Base-by-base conservation (phyloP, 2,113 vertebrate species). In the Perognathus longimembris region DNA sequence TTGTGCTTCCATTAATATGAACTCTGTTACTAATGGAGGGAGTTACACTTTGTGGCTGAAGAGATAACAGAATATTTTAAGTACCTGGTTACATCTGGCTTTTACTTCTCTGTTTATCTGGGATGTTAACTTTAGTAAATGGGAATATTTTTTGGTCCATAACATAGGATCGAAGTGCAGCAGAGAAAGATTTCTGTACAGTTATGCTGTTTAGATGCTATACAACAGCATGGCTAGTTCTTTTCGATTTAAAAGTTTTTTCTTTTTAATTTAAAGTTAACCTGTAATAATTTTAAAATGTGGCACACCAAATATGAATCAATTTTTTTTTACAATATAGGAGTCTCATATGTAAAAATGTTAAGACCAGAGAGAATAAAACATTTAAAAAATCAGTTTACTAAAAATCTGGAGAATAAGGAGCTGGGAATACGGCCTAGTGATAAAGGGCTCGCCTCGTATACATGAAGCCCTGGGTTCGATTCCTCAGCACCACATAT, bases 21-120 rank as follows among this genome's bases (percentile, higher is more conserved):
- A 91, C 54, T 94, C 84, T 96, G 21, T 94, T 92, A 95, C 74
- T 92, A 93, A 82, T 83, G 36, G 74, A 88, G 84, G 87, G 89
- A 95, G 74, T 90, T 67, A 81, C 45, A 84, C 24, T 83, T 97
- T 70, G 90, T 95, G 95, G 94, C 90, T 96, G 93, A 96, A 88
- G 70, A 96, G 95, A 95, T 97, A 97, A 78, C 92, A 94, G 71
- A 90, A 71, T 95, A 95, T 97, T 97, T 95, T 96, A 96, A 96
- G 69, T 89, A 78, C 74, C 69, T 82, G 81, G 89, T 91, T 96
- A 85, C 40, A 92, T 94, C 87, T 94, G 61, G 89, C 50, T 91
- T 97, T 94, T 92, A 91, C 93, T 97, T 95, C 54, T 40, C 84
- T 91, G 70, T 95, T 93, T 96, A 94, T 95, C 81, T 88, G 64